Conservation (phyloP, 2,888 invertebrate genomes). For the Ochropleura plecta region DNA sequence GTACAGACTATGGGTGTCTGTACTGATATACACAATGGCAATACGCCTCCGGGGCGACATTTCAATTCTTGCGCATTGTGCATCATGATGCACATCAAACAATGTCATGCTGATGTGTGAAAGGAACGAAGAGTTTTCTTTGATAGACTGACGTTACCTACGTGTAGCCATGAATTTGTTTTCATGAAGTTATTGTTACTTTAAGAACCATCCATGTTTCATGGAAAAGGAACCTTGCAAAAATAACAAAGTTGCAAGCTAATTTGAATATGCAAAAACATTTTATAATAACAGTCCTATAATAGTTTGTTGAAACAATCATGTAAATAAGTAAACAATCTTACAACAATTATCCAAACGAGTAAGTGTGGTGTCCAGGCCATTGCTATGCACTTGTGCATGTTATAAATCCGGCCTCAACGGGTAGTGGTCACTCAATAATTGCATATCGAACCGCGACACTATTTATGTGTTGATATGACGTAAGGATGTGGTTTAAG, state of each 20-base stretch:
- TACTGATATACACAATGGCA: too few species aligned
- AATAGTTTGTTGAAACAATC: slow-evolving; percentile 9
- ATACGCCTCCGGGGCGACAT: too few species aligned
- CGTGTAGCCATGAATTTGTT: neutral
- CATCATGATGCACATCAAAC: too few species aligned
- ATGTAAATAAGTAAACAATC: slow-evolving; percentile 56
- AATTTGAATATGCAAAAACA: slow-evolving; percentile 25
- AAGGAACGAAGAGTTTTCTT: neutral
- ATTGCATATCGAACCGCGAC: slow-evolving; percentile 74
- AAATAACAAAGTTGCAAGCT: neutral
- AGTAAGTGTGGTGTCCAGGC: slow-evolving; percentile 76
- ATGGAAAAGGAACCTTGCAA: neutral
- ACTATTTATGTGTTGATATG: slow-evolving; percentile 72
- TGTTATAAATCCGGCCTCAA: slow-evolving; percentile 67
- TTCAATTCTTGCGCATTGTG: neutral
- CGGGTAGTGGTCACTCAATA: slow-evolving; percentile 67
- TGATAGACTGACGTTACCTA: neutral
- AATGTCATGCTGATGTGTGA: slow-evolving; percentile 1
- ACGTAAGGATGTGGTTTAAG: slow-evolving; percentile 70
- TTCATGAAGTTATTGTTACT: neutral
- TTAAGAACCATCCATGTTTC: slow-evolving; percentile 3
- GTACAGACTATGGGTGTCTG: too few species aligned
- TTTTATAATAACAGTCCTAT: slow-evolving; percentile 1
- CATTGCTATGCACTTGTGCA: slow-evolving; percentile 73
- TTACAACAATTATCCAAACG: slow-evolving; percentile 78